Evolutionary conservation across 2,888 invertebrate genomes (phyloP).

Genomic region (Aphodius sticticus): DNA sequence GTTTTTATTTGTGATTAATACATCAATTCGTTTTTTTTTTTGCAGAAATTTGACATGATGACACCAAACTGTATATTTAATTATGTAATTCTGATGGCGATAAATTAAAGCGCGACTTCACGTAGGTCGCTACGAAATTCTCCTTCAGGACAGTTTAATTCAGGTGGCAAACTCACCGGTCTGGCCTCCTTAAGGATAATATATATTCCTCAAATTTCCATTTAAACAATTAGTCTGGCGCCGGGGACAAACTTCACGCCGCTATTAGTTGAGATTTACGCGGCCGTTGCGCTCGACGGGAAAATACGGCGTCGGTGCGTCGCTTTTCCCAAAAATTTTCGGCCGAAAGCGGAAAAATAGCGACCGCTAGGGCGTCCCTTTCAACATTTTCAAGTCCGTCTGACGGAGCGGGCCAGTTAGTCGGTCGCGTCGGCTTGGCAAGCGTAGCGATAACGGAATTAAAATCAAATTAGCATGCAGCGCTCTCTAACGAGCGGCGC

Average conservation of each 20-base stretch:
- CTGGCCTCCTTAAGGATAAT: constrained; percentile 30
- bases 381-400: background rate
- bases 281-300: background rate
- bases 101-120: too few species aligned
- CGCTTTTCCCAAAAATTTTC: background rate
- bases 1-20: too few species aligned
- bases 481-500: background rate
- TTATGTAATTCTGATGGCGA: too few species aligned
- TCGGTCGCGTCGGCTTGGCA: background rate
- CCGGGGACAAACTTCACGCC: background rate
- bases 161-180: constrained; percentile 23
- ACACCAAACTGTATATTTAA: too few species aligned
- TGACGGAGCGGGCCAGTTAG: background rate
- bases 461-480: background rate
- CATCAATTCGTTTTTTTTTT: too few species aligned
- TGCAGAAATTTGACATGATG: too few species aligned
- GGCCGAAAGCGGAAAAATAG: background rate
- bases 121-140: too few species aligned
- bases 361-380: background rate
- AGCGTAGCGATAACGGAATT: background rate
- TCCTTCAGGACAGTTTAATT: constrained; percentile 5
- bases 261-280: background rate
- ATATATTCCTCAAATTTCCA: constrained; percentile 37
- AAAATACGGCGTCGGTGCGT: background rate
- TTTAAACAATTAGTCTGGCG: constrained; percentile 41